A percentile compares a stretch with the other conserved stretches of the same genome.
These are phyloP conservation scores for Sericinus montela DNA, from an alignment of 2,888 invertebrate species.

Conservation along the genomic window DNA sequence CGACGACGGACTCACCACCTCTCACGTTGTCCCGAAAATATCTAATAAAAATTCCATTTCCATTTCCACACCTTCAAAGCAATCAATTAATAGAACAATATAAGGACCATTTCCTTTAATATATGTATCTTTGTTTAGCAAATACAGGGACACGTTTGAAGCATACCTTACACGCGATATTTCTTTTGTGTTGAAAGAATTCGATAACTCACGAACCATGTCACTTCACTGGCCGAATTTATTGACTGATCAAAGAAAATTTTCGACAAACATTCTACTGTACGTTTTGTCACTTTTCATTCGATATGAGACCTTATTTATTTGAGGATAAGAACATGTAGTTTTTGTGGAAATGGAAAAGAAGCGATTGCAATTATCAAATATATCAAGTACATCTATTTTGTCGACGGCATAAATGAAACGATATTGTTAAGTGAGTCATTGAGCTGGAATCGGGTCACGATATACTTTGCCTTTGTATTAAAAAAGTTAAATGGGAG, in stretches of 20 bases:
- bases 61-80: neutral
- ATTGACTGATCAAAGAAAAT: slow-evolving; percentile 32
- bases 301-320: slow-evolving; percentile 9
- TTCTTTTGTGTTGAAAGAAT: slow-evolving; percentile 17
- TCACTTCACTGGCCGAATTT: slow-evolving; percentile 25
- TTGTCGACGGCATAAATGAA: slow-evolving; percentile 13
- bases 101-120: slow-evolving; percentile 6
- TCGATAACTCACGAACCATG: slow-evolving; percentile 24
- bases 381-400: slow-evolving; percentile 12
- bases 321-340: slow-evolving; percentile 6
- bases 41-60: too few relatives aligned
- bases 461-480: slow-evolving; percentile 24
- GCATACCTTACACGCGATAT: slow-evolving; percentile 10
- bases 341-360: neutral
- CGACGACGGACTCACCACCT: too few relatives aligned
- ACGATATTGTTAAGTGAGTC: slow-evolving; percentile 28
- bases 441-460: slow-evolving; percentile 28
- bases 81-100: neutral
- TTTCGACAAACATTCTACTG: slow-evolving; percentile 14
- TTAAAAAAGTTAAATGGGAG: slow-evolving; percentile 31
- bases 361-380: neutral
- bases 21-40: too few relatives aligned
- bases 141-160: neutral
- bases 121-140: slow-evolving; percentile 11
- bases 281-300: neutral